Evolutionary conservation across 2,888 invertebrate genomes (phyloP).

Genomic region (Agrochola circellaris): DNA sequence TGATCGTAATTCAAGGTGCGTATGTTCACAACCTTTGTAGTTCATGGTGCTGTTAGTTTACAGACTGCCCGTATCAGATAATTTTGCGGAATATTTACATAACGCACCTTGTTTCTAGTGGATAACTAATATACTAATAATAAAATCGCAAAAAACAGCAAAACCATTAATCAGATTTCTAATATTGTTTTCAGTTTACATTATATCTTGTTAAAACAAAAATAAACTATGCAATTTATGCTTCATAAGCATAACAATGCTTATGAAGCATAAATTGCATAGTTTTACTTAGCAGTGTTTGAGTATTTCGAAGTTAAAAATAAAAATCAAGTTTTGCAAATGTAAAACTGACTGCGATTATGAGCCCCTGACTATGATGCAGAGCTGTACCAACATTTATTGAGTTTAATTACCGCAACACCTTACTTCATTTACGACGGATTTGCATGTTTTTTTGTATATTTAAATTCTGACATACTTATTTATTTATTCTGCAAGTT

Average conservation of each 20-base stretch:
- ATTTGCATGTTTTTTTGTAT: constrained; percentile 48
- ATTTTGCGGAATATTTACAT: background rate
- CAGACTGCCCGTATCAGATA: background rate
- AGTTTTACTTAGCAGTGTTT: background rate
- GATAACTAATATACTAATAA: too few relatives aligned
- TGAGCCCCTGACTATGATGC: constrained; percentile 73
- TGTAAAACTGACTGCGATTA: constrained; percentile 48
- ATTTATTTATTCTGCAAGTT: background rate
- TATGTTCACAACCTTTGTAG: background rate
- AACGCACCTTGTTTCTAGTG: background rate
- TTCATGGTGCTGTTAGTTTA: background rate
- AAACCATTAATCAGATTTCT: background rate
- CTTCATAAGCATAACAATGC: too few relatives aligned
- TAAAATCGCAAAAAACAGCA: background rate
- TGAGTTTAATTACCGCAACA: constrained; percentile 75
- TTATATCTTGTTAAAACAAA: background rate
- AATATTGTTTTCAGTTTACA: background rate
- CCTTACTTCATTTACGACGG: constrained; percentile 62
- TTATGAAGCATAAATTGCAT: background rate
- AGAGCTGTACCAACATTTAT: constrained; percentile 72
- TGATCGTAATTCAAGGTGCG: background rate
- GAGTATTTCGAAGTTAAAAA: background rate
- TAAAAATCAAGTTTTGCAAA: too few relatives aligned
- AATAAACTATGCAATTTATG: too few relatives aligned
- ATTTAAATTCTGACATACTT: constrained; percentile 8